Percentiles rank a stretch among this genome's conserved stretches.
These are phyloP conservation scores for Caenorhabditis sinica DNA, from an alignment of 2,888 invertebrate species.

Conservation along the genomic window DNA sequence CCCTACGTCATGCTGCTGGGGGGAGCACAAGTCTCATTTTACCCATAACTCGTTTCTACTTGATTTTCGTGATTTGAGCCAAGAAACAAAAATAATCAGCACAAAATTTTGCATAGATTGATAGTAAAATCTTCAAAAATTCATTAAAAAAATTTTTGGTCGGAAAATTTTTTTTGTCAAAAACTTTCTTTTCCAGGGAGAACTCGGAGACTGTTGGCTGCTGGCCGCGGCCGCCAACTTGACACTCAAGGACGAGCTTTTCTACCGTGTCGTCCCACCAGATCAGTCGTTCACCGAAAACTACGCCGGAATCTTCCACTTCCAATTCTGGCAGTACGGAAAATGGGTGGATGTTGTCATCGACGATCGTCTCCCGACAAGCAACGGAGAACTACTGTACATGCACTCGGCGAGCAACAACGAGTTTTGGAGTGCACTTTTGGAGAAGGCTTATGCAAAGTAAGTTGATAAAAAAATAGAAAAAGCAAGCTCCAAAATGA, in stretches of 20 bases:
- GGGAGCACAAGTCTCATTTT: too few relatives aligned
- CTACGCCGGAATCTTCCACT: slow-evolving; percentile 89
- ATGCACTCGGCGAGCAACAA: slow-evolving; percentile 91
- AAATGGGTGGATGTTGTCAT: slow-evolving; percentile 91
- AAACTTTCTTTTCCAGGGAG: slow-evolving; percentile 86
- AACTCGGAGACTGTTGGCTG: slow-evolving; percentile 85
- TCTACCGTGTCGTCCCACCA: slow-evolving; percentile 96
- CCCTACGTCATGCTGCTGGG: too few relatives aligned
- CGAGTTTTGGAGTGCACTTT: slow-evolving; percentile 96
- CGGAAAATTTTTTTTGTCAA: too few relatives aligned
- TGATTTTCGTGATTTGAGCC: too few relatives aligned
- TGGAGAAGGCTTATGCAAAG: slow-evolving; percentile 97
- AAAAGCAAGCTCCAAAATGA: not conserved
- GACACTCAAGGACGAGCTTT: slow-evolving; percentile 91
- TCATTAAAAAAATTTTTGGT: too few relatives aligned
- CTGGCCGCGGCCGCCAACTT: slow-evolving; percentile 92
- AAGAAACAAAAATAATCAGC: too few relatives aligned
- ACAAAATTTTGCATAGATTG: too few relatives aligned
- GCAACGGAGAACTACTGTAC: slow-evolving; percentile 91
- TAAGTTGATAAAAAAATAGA: slow-evolving; percentile 65
- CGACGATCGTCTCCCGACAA: slow-evolving; percentile 92
- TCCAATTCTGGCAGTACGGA: slow-evolving; percentile 91
- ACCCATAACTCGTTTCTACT: too few relatives aligned
- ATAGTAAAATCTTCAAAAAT: too few relatives aligned
- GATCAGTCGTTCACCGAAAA: slow-evolving; percentile 89